Percentiles rank a stretch among this genome's conserved stretches.
Evolutionary conservation across 2,113 vertebrate genomes (phyloP).

Genomic region (Sphyrna mokarran): DNA sequence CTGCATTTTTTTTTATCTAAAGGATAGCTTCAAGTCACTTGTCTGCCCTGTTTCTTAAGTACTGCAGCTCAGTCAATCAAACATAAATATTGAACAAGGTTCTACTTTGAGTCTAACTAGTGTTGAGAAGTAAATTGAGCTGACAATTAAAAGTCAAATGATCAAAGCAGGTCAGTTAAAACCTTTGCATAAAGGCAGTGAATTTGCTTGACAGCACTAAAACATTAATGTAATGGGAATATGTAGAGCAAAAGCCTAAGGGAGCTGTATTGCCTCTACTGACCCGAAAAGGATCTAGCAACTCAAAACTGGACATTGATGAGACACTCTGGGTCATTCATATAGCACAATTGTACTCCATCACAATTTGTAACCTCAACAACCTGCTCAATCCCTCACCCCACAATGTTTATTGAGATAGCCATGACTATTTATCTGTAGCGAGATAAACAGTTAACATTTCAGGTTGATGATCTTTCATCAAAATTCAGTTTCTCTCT

Average conservation of each 20-base stretch:
- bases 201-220: neutral
- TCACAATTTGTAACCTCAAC: neutral
- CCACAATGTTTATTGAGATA: neutral
- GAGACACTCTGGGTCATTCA: neutral
- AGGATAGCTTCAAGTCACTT: neutral
- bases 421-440: neutral
- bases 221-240: neutral
- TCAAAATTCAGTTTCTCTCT: too few relatives aligned
- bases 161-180: neutral
- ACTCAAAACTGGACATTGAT: neutral
- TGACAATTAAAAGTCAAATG: neutral
- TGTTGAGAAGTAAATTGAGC: neutral
- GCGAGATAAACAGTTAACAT: neutral
- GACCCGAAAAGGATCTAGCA: neutral
- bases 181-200: neutral
- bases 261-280: too few relatives aligned
- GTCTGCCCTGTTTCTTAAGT: neutral
- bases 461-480: too few relatives aligned
- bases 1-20: neutral
- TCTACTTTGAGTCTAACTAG: neutral
- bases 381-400: neutral
- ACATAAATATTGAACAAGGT: slow-evolving; percentile 11
- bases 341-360: neutral
- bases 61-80: neutral
- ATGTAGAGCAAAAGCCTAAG: neutral